phyloP scores from a whole-genome alignment of 2,888 invertebrate genomes.

The Ochlodes sylvanus region DNA sequence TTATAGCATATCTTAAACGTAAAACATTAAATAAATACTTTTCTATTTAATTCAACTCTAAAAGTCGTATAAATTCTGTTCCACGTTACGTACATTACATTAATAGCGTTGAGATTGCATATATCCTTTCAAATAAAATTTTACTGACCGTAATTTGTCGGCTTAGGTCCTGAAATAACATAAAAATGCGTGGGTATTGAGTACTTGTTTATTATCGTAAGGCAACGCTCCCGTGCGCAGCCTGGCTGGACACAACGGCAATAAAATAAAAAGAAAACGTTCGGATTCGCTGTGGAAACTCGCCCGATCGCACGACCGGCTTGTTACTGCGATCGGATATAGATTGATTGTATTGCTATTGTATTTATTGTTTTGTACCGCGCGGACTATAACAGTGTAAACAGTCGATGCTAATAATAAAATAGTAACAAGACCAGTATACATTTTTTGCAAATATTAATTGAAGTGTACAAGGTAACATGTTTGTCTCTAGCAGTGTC shows the following conservation, averaged over 20 bases:
- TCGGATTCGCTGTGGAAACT: conserved; percentile 70
- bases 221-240: conserved; percentile 75
- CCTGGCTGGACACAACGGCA: conserved; percentile 61
- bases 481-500: too few species aligned
- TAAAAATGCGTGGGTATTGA: conserved; percentile 31
- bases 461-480: too few species aligned
- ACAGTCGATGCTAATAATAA: background rate
- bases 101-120: background rate
- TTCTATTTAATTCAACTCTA: too few species aligned
- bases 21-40: too few species aligned
- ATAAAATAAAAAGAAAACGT: conserved; percentile 57
- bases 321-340: conserved; percentile 67
- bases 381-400: background rate
- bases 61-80: too few species aligned
- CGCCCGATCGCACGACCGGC: conserved; percentile 58
- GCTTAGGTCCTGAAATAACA: conserved; percentile 24
- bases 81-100: too few species aligned
- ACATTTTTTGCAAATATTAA: too few species aligned
- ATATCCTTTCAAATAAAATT: conserved; percentile 16
- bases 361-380: background rate
- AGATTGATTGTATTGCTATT: conserved; percentile 30
- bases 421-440: too few species aligned
- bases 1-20: too few species aligned
- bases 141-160: conserved; percentile 1
- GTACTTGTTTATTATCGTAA: conserved; percentile 67